Evolutionary conservation across 2,113 vertebrate genomes (phyloP).

Genomic region (Ceyx margarethae): DNA sequence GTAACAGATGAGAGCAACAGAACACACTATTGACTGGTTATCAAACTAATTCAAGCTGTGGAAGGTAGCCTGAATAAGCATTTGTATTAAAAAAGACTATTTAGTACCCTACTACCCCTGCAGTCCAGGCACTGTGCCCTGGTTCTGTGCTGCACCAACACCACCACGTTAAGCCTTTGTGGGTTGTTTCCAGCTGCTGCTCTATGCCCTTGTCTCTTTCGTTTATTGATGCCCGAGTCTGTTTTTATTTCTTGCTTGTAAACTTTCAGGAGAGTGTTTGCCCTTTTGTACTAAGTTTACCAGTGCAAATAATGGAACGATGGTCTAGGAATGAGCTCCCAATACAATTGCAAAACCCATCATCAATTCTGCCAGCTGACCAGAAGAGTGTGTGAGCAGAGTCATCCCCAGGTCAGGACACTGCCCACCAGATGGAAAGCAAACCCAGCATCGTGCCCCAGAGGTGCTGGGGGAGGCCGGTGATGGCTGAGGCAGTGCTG

Average conservation of each 20-base stretch:
- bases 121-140: not conserved
- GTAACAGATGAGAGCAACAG: not conserved
- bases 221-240: not conserved
- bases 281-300: not conserved
- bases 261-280: not conserved
- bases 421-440: not conserved
- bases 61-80: not conserved
- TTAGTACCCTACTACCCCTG: not conserved
- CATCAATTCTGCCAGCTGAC: not conserved
- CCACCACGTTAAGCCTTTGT: not conserved
- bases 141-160: not conserved
- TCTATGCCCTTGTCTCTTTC: not conserved
- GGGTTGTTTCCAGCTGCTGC: not conserved
- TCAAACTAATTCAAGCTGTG: not conserved
- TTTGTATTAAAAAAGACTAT: not conserved
- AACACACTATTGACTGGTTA: not conserved
- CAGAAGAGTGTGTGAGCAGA: not conserved
- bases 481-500: not conserved
- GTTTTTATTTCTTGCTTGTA: not conserved
- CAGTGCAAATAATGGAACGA: not conserved
- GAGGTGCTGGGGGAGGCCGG: not conserved
- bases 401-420: not conserved
- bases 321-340: not conserved
- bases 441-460: too few relatives aligned
- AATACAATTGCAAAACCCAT: not conserved